Percentiles rank a stretch among this genome's conserved stretches.
These are phyloP conservation scores for Rhimphoctona megacephalus DNA, from an alignment of 2,888 invertebrate species.

Conservation along the genomic window DNA sequence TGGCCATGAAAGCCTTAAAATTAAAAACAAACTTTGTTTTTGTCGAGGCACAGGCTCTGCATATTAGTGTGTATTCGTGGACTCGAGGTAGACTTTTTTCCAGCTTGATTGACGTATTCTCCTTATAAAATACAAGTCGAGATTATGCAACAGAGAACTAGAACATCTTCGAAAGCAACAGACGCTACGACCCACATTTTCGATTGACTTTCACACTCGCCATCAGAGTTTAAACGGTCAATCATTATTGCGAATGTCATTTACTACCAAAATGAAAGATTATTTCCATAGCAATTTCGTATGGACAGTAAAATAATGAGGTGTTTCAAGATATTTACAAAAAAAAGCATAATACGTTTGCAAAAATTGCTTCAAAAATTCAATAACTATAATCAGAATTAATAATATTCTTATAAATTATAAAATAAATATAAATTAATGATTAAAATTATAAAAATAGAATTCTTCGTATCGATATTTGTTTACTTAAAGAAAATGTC, in stretches of 20 bases:
- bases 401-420: background rate
- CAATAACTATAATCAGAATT: background rate
- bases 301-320: background rate
- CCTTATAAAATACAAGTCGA: background rate
- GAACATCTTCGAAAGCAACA: constrained; percentile 42
- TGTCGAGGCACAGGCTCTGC: background rate
- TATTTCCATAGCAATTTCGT: background rate
- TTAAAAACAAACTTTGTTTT: background rate
- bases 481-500: background rate
- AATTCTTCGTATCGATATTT: background rate
- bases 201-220: constrained; percentile 57
- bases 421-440: background rate
- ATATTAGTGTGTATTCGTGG: background rate
- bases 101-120: constrained; percentile 31
- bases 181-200: constrained; percentile 56
- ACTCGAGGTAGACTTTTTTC: background rate
- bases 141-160: constrained; percentile 17
- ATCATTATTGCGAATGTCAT: constrained; percentile 37
- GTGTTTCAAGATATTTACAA: background rate
- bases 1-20: too few relatives aligned
- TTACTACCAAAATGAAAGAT: background rate
- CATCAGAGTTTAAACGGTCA: constrained; percentile 33
- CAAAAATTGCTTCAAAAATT: background rate
- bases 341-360: background rate
- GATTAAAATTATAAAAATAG: too few relatives aligned